Evolutionary conservation across 2,113 vertebrate species (phyloP).

Genomic region (Microcebus jonahi): DNA sequence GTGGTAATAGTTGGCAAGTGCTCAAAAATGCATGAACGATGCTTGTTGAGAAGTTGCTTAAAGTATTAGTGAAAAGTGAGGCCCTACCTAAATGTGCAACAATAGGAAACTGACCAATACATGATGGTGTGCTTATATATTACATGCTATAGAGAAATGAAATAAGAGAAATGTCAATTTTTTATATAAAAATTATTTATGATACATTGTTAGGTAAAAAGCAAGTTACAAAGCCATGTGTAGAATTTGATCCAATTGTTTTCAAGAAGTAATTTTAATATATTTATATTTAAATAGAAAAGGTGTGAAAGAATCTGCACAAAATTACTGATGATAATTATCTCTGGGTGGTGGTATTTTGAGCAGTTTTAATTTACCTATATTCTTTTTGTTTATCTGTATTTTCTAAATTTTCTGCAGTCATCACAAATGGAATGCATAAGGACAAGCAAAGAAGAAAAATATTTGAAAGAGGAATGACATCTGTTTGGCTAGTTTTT

Average conservation of each 20-base stretch:
- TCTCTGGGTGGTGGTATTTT: not conserved
- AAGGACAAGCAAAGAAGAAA: not conserved
- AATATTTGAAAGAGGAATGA: not conserved
- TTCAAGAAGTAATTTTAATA: not conserved
- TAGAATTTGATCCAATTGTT: not conserved
- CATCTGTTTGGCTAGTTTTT: not conserved
- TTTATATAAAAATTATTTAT: not conserved
- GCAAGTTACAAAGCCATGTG: not conserved
- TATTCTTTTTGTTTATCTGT: not conserved
- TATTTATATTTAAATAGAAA: constrained; percentile 2
- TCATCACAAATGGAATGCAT: not conserved
- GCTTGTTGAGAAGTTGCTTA: not conserved
- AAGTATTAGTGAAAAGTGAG: not conserved
- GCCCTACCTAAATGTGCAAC: not conserved
- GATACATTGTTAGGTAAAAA: not conserved
- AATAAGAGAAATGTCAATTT: not conserved
- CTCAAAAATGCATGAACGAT: not conserved
- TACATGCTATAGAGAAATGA: not conserved
- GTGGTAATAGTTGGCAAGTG: not conserved
- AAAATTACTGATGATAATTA: not conserved
- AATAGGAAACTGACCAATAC: not conserved
- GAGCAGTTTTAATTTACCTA: not conserved
- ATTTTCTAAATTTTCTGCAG: constrained; percentile 7
- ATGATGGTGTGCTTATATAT: not conserved
- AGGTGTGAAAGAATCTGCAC: not conserved